phyloP scores from a whole-genome alignment of 2,113 vertebrate species.

The Melanotaenia duboulayi region DNA sequence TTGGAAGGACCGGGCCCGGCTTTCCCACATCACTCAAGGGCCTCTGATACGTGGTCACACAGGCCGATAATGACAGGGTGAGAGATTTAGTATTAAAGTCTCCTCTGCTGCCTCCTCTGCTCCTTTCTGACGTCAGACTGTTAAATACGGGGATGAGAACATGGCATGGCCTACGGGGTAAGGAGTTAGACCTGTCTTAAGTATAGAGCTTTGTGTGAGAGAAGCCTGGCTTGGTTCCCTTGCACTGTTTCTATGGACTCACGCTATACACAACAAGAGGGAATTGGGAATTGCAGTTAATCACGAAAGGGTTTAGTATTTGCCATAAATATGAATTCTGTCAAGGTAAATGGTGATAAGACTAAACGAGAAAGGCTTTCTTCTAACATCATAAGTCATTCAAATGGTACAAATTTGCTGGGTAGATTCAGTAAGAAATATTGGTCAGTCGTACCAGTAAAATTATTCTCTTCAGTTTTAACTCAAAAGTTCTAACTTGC shows the following conservation, averaged over 20 bases:
- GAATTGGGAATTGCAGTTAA: conserved; percentile 47
- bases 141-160: conserved; percentile 82
- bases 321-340: conserved; percentile 54
- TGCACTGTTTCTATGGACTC: conserved; percentile 60
- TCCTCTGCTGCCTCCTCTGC: conserved; percentile 74
- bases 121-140: conserved; percentile 81
- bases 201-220: conserved; percentile 68
- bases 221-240: conserved; percentile 49
- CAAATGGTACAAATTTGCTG: conserved; percentile 52
- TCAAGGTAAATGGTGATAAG: conserved; percentile 47
- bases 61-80: conserved; percentile 84
- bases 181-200: conserved; percentile 73
- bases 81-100: conserved; percentile 83
- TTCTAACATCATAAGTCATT: conserved; percentile 47
- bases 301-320: conserved; percentile 55
- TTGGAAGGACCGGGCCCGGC: conserved; percentile 76
- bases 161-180: conserved; percentile 70
- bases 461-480: conserved; percentile 43
- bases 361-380: conserved; percentile 26
- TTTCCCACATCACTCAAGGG: conserved; percentile 84
- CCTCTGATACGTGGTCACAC: conserved; percentile 83
- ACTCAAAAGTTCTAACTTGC: conserved; percentile 36
- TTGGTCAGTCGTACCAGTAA: conserved; percentile 52
- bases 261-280: conserved; percentile 39
- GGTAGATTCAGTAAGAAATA: conserved; percentile 50